phyloP scores from a whole-genome alignment of 1,140 invertebrate species.

The Ostrea edulis region DNA sequence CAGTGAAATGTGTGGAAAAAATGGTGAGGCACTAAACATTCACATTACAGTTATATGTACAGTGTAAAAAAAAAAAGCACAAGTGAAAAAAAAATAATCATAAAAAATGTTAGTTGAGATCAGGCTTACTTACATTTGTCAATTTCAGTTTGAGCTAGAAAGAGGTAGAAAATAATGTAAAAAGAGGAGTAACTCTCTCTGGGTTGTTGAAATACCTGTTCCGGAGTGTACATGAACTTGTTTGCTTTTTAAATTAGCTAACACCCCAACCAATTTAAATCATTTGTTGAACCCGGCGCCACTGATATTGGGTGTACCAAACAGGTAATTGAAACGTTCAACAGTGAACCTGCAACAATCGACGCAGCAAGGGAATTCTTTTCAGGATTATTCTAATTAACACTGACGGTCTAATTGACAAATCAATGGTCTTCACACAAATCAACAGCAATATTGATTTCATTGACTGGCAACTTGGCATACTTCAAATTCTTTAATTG shows the following conservation, averaged over 20 bases:
- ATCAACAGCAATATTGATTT: slow-evolving; percentile 5
- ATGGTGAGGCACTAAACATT: not conserved
- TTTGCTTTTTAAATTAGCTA: not conserved
- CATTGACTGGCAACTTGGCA: not conserved
- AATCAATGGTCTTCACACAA: slow-evolving; percentile 1
- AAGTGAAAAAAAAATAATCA: slow-evolving; percentile 27
- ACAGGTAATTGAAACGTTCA: not conserved
- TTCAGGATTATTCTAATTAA: not conserved
- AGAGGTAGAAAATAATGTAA: not conserved
- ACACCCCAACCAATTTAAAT: not conserved
- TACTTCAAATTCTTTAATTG: not conserved
- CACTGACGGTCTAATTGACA: not conserved
- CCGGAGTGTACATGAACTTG: not conserved
- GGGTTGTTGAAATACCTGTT: not conserved
- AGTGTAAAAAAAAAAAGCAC: not conserved
- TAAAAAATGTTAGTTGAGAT: not conserved
- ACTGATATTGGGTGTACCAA: not conserved
- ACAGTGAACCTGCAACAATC: not conserved
- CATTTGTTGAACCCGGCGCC: not conserved
- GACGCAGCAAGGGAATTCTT: not conserved
- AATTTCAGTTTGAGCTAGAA: slow-evolving; percentile 36
- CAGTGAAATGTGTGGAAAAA: not conserved
- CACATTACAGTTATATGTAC: not conserved
- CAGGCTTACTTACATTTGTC: slow-evolving; percentile 30
- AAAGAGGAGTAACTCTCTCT: slow-evolving; percentile 22